A percentile compares a stretch with the other conserved stretches of the same genome.
Conservation (phyloP, 2,113 vertebrate species). For the Lutjanus erythropterus region DNA sequence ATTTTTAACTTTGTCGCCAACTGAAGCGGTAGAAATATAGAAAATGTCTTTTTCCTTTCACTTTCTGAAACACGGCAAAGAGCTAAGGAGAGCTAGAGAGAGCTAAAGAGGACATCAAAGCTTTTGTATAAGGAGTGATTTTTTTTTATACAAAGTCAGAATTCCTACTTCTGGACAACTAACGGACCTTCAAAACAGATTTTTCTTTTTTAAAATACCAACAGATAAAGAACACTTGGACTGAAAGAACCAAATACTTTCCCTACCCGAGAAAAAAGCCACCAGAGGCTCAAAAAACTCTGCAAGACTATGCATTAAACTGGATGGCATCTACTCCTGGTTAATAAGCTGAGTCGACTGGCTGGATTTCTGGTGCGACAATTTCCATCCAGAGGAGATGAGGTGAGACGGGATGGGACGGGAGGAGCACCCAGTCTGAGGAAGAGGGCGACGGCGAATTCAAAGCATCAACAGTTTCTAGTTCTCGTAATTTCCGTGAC, state of each 20-base stretch:
- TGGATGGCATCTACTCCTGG: slow-evolving; percentile 77
- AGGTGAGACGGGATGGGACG: slow-evolving; percentile 48
- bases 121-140: slow-evolving; percentile 80
- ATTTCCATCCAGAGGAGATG: slow-evolving; percentile 56
- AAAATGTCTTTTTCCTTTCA: slow-evolving; percentile 77
- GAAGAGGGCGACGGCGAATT: slow-evolving; percentile 37
- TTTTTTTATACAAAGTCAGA: slow-evolving; percentile 83
- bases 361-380: slow-evolving; percentile 58
- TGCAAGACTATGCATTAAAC: slow-evolving; percentile 55
- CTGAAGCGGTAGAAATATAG: slow-evolving; percentile 83
- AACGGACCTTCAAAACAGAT: slow-evolving; percentile 75
- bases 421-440: slow-evolving; percentile 58
- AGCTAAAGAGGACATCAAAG: slow-evolving; percentile 81
- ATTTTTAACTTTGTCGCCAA: slow-evolving; percentile 76
- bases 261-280: slow-evolving; percentile 54
- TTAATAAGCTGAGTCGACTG: slow-evolving; percentile 48
- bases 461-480: slow-evolving; percentile 39
- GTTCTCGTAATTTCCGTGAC: slow-evolving; percentile 36
- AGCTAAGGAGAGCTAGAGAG: slow-evolving; percentile 74
- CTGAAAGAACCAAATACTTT: slow-evolving; percentile 75
- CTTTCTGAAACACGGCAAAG: slow-evolving; percentile 75
- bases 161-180: slow-evolving; percentile 77
- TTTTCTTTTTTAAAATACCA: slow-evolving; percentile 69
- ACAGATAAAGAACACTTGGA: slow-evolving; percentile 80
- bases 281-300: slow-evolving; percentile 64